A percentile compares a stretch with the other conserved stretches of the same genome.
phyloP scores from a whole-genome alignment of 2,888 invertebrate genomes.

The Epinotia demarniana region DNA sequence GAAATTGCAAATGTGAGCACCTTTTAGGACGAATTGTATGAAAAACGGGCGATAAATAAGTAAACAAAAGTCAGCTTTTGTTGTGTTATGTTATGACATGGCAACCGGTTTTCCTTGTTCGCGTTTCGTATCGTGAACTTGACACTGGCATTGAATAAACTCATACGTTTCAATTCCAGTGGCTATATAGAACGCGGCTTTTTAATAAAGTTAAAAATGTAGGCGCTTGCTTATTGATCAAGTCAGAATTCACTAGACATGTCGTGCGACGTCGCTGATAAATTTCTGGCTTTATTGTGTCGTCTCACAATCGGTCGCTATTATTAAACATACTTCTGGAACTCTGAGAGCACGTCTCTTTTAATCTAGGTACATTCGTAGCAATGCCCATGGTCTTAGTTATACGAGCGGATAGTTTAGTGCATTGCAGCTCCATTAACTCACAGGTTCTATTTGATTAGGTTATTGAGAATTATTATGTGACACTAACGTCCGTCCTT shows the following conservation, averaged over 20 bases:
- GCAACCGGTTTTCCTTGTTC: slow-evolving; percentile 68
- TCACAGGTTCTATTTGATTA: too few relatives aligned
- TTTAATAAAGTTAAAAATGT: slow-evolving; percentile 3
- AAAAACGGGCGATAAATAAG: neutral
- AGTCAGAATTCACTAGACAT: neutral
- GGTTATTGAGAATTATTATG: too few relatives aligned
- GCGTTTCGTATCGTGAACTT: slow-evolving; percentile 62
- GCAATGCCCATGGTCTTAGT: too few relatives aligned
- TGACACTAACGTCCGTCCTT: neutral
- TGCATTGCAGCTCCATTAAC: too few relatives aligned
- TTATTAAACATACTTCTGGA: too few relatives aligned
- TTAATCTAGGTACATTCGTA: too few relatives aligned
- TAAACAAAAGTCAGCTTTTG: slow-evolving; percentile 3
- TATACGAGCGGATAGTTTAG: too few relatives aligned
- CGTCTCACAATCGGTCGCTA: too few relatives aligned
- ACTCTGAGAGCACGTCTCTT: too few relatives aligned
- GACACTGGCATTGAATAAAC: slow-evolving; percentile 62
- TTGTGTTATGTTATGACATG: slow-evolving; percentile 22
- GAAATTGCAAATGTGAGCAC: neutral
- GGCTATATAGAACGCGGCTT: slow-evolving; percentile 4
- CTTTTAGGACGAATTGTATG: neutral
- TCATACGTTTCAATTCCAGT: slow-evolving; percentile 6
- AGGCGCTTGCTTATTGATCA: too few relatives aligned
- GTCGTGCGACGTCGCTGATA: too few relatives aligned
- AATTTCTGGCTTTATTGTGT: neutral